Evolutionary conservation across 2,113 vertebrate species (phyloP), one percentile per base, ranked within the genome.

Genomic region (human (Homo sapiens)): DNA sequence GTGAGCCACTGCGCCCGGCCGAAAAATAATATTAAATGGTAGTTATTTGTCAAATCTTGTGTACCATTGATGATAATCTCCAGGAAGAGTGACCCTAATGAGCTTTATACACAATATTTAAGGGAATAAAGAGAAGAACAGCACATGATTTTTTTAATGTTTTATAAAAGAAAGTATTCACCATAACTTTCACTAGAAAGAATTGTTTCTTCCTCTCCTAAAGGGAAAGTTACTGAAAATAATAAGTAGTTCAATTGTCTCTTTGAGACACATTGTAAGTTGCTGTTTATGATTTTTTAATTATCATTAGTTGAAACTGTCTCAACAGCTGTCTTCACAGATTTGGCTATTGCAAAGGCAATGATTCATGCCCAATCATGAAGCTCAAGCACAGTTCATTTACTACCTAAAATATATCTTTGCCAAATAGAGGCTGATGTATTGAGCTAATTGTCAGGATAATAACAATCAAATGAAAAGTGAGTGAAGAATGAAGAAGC

Each of bases 261-360:
- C 30, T 79, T 94, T 79, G 35, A 73, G 38, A 95, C 23, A 93
- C n/a, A 93, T 35, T 93, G 17, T 94, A 94, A 93, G 83, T 96
- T n/a, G 43, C 32, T 80, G 75, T 73, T 96, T 80, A 81, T 75
- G 55, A 40, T 76, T 75, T 86, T 93, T 96, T 38, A 94, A 94
- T 94, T 94, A 86, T 89, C 89, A 82, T 94, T 95, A 86, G 52
- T 87, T 92, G 66, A 95, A 92, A 82, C 14, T 83, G 23, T 59
- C 72, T 96, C 43, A 75, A 84, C 55, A 91, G 55, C 90, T 91
- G 59, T 81, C 73, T 92, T 90, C 68, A 83, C 87, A 82, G 52
- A 94, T 14, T 50, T 70, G 64, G 43, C 57, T 70, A 13, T 4
- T 86, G 18, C 22, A 75, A 78, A 79, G 45, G 35, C 73, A 87